Conservation (phyloP, 2,113 vertebrate species). For the Tetrao urogallus region DNA sequence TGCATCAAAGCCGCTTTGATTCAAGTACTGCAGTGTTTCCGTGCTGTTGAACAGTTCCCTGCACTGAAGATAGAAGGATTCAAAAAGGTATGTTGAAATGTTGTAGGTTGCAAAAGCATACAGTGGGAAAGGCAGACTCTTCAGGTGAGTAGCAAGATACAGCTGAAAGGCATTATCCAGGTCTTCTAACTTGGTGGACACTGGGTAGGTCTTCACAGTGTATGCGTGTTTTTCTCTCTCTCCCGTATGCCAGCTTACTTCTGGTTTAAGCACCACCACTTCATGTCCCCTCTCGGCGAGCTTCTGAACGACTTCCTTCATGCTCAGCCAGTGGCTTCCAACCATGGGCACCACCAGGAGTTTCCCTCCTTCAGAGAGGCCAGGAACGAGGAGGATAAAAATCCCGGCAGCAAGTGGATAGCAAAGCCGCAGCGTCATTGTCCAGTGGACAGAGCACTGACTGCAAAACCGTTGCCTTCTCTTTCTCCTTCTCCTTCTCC, state of each 20-base stretch:
- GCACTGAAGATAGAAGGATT: background rate
- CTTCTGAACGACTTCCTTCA: conserved; percentile 81
- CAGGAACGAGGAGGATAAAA: background rate
- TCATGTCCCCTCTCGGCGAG: conserved; percentile 80
- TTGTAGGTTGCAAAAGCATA: accelerated
- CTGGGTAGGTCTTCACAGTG: conserved; percentile 70
- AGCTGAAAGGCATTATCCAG: background rate
- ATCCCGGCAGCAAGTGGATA: background rate
- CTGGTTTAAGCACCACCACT: conserved; percentile 79
- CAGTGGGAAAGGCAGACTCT: background rate
- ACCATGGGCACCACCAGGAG: conserved; percentile 84
- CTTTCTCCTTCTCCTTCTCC: no score
- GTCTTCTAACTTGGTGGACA: conserved; percentile 67
- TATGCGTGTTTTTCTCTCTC: background rate
- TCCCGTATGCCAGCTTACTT: conserved; percentile 72
- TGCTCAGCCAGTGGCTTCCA: conserved; percentile 90
- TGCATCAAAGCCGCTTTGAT: conserved; percentile 55
- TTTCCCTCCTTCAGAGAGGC: conserved; percentile 71
- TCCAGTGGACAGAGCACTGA: background rate
- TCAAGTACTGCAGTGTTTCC: conserved; percentile 44
- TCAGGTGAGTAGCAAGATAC: background rate
- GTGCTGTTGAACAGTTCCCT: conserved; percentile 34
- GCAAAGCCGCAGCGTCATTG: background rate
- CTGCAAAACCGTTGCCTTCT: background rate
- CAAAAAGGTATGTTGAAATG: accelerated